A percentile compares a stretch with the other conserved stretches of the same genome.
Conservation (phyloP, 2,797 vertebrate species). For the Artibeus jamaicensis region DNA sequence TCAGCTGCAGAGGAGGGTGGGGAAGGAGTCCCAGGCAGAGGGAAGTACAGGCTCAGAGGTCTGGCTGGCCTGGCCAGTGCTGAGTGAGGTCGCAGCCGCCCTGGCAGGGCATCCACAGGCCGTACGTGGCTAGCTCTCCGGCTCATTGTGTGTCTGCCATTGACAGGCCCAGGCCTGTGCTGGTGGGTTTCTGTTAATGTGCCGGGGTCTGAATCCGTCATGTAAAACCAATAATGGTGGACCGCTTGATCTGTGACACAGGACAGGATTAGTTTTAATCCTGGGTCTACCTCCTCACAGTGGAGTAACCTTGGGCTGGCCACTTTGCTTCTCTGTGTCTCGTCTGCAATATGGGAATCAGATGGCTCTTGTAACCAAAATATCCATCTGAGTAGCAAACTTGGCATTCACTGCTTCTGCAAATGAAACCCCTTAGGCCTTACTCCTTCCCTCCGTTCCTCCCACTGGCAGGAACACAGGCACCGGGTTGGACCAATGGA, state of each 20-base stretch:
- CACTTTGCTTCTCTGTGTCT: not conserved
- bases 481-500: not conserved
- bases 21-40: not conserved
- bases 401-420: not conserved
- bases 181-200: not conserved
- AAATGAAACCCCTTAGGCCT: not conserved
- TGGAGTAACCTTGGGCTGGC: not conserved
- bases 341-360: not conserved
- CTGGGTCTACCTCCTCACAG: not conserved
- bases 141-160: not conserved
- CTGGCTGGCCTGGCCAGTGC: not conserved
- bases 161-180: not conserved
- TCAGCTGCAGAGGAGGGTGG: not conserved
- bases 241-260: not conserved
- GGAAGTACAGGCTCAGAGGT: not conserved
- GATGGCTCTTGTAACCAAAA: not conserved
- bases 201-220: not conserved
- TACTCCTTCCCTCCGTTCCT: not conserved
- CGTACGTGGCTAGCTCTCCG: accelerated
- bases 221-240: not conserved
- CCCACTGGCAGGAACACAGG: not conserved
- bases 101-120: not conserved
- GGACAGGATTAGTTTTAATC: not conserved
- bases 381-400: not conserved
- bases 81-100: not conserved